Conservation (phyloP, 2,888 invertebrate species). For the Onthophagus sagittarius region DNA sequence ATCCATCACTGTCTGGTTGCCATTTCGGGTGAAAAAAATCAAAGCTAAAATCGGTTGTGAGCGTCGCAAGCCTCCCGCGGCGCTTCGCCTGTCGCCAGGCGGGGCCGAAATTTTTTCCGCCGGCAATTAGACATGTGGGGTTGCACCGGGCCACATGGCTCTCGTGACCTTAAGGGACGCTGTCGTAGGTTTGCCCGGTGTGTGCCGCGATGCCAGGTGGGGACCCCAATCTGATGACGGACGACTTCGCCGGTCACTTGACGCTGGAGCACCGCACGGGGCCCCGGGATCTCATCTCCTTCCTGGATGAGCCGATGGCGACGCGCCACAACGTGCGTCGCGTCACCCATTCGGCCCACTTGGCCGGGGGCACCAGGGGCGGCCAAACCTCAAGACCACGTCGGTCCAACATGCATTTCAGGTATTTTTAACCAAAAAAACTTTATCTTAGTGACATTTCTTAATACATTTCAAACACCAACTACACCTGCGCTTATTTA, state of each 20-base stretch:
- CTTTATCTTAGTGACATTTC: not conserved
- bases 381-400: conserved; percentile 60
- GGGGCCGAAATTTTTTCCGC: not conserved
- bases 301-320: conserved; percentile 86
- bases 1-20: not conserved
- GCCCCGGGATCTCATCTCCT: conserved; percentile 87
- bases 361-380: conserved; percentile 47
- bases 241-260: conserved; percentile 96
- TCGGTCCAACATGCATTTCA: conserved; percentile 92
- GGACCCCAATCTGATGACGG: conserved; percentile 96
- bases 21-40: not conserved
- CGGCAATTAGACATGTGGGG: not conserved
- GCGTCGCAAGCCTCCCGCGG: not conserved
- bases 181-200: conserved; percentile 86
- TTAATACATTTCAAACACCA: not conserved
- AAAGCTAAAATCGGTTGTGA: not conserved
- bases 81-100: not conserved
- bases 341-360: conserved; percentile 42
- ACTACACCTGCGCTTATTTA: not conserved
- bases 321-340: conserved; percentile 46
- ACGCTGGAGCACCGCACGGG: conserved; percentile 82
- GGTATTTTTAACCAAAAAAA: conserved; percentile 46
- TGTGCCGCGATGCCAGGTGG: conserved; percentile 96
- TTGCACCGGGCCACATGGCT: not conserved
- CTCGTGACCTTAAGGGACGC: conserved; percentile 19